Percentiles rank a stretch among this genome's conserved stretches.
phyloP scores from a whole-genome alignment of 2,113 vertebrate species.

The Silurus meridionalis region DNA sequence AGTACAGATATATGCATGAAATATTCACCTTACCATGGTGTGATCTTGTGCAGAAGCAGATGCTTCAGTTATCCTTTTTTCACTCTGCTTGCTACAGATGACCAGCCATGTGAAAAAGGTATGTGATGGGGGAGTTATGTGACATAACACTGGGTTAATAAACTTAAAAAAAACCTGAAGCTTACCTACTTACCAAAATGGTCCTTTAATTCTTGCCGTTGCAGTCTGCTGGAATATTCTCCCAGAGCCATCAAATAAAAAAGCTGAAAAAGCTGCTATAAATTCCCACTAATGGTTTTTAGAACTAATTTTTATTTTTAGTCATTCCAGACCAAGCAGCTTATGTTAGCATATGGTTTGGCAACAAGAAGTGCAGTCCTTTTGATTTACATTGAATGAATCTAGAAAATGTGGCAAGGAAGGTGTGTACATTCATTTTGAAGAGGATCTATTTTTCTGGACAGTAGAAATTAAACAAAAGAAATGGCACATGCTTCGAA shows the following conservation, averaged over 20 bases:
- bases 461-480: neutral
- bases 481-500: neutral
- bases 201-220: neutral
- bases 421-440: neutral
- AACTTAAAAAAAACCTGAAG: neutral
- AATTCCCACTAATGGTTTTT: neutral
- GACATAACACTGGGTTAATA: neutral
- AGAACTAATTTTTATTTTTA: neutral
- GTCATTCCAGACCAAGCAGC: neutral
- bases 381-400: neutral
- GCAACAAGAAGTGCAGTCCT: neutral
- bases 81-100: conserved; percentile 85
- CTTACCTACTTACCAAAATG: neutral
- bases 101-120: conserved; percentile 89
- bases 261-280: neutral
- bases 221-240: neutral
- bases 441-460: neutral
- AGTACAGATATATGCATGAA: neutral
- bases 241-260: neutral
- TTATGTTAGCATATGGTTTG: neutral
- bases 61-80: conserved; percentile 58
- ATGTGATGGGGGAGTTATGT: conserved; percentile 58
- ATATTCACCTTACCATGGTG: neutral
- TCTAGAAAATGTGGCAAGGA: neutral
- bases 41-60: conserved; percentile 2